A percentile compares a stretch with the other conserved stretches of the same genome.
Evolutionary conservation across 2,888 invertebrate species (phyloP).

Genomic region (Pyrrhia umbra): DNA sequence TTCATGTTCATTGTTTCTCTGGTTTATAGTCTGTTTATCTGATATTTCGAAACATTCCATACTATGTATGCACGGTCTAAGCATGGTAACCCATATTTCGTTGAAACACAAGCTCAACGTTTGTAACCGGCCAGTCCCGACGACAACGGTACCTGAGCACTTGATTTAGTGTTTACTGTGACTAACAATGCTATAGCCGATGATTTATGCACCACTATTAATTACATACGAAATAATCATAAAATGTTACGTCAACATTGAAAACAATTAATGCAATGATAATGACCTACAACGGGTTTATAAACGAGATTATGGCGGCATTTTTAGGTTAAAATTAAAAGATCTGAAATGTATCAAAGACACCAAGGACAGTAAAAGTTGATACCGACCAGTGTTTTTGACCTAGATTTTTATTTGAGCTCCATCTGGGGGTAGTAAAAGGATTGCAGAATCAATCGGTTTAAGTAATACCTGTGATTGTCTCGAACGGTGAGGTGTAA

Average conservation of each 20-base stretch:
- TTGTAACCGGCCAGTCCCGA: constrained; percentile 10
- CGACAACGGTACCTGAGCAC: neutral
- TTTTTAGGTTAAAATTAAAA: constrained; percentile 47
- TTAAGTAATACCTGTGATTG: constrained; percentile 41
- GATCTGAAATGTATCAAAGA: constrained; percentile 63
- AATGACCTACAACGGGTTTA: constrained; percentile 53
- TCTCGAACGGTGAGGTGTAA: neutral
- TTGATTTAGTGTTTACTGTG: constrained; percentile 22
- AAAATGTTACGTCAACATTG: constrained; percentile 34
- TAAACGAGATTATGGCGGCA: constrained; percentile 11
- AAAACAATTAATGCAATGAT: constrained; percentile 43
- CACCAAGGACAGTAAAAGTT: constrained; percentile 76
- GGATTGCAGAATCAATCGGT: constrained; percentile 58
- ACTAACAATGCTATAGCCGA: neutral
- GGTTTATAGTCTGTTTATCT: constrained; percentile 39
- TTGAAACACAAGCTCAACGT: constrained; percentile 1
- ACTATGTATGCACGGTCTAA: constrained; percentile 21
- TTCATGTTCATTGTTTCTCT: constrained; percentile 51
- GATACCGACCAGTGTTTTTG: constrained; percentile 63
- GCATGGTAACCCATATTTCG: constrained; percentile 13
- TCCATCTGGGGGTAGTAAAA: constrained; percentile 52
- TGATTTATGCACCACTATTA: constrained; percentile 33
- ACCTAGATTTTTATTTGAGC: constrained; percentile 65
- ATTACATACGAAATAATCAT: constrained; percentile 32
- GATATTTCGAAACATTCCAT: constrained; percentile 48